Conservation (phyloP, 2,113 vertebrate genomes). For the Dicaeum eximium region DNA sequence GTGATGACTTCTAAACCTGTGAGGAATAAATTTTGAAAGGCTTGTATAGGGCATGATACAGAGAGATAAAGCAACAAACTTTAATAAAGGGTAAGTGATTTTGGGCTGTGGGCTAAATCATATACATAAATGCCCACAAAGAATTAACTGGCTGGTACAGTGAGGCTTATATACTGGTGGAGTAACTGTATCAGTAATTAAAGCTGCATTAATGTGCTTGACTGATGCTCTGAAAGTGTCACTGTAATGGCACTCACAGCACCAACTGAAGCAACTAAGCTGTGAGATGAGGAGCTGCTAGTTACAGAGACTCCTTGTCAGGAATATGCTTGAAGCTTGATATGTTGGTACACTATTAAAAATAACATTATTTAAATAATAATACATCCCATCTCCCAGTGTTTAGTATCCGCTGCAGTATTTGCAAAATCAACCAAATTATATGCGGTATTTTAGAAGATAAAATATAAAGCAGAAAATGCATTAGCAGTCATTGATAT, state of each 20-base stretch:
- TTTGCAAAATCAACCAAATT: not conserved
- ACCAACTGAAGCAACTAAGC: not conserved
- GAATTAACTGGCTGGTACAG: not conserved
- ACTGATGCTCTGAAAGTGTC: conserved; percentile 13
- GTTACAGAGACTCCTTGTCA: not conserved
- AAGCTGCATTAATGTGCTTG: not conserved
- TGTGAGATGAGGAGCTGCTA: not conserved
- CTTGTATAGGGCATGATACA: not conserved
- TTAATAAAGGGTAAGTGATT: not conserved
- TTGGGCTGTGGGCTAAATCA: not conserved
- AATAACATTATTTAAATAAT: not conserved
- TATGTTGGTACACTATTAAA: not conserved
- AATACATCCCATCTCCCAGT: not conserved
- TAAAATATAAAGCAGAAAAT: not conserved
- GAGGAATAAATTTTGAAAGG: not conserved
- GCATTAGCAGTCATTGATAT: not conserved
- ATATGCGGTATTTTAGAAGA: not conserved
- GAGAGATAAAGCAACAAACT: not conserved
- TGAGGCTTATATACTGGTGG: not conserved
- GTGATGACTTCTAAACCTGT: not conserved
- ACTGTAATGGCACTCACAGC: not conserved
- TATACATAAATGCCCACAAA: not conserved
- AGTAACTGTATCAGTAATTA: not conserved
- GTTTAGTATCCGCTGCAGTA: not conserved
- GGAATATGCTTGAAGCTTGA: not conserved